A percentile compares a stretch with the other conserved stretches of the same genome.
phyloP scores from a whole-genome alignment of 2,113 vertebrate genomes.

The Nicator chloris region DNA sequence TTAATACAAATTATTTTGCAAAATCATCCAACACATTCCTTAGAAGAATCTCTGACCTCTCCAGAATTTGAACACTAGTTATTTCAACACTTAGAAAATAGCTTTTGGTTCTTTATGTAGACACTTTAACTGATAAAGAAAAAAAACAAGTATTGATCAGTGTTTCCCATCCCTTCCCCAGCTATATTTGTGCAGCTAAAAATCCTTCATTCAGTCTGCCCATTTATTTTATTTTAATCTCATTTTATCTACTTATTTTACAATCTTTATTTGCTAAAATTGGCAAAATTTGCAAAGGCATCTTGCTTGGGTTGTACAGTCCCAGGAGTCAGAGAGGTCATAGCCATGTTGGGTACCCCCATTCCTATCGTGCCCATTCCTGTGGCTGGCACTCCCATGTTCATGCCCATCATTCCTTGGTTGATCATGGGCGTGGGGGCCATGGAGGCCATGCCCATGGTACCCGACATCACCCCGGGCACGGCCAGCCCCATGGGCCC shows the following conservation, averaged over 20 bases:
- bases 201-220: conserved; percentile 86
- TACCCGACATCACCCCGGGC: conserved; percentile 83
- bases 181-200: conserved; percentile 84
- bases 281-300: conserved; percentile 97
- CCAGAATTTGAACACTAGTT: conserved; percentile 60
- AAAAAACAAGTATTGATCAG: conserved; percentile 60
- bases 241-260: conserved; percentile 45
- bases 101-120: conserved; percentile 74
- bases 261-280: conserved; percentile 94
- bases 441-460: conserved; percentile 79
- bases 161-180: conserved; percentile 69
- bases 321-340: conserved; percentile 76
- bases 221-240: conserved; percentile 13
- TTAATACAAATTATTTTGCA: conserved; percentile 53
- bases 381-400: conserved; percentile 73
- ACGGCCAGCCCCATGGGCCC: conserved; percentile 77
- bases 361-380: conserved; percentile 83
- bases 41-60: conserved; percentile 56
- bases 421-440: conserved; percentile 75
- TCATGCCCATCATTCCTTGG: conserved; percentile 86
- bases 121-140: conserved; percentile 68
- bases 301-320: conserved; percentile 92
- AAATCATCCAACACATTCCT: conserved; percentile 39
- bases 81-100: conserved; percentile 71
- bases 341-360: conserved; percentile 73